Base-by-base conservation (phyloP, 2,888 invertebrate species). In the Diadegma fenestrale region DNA sequence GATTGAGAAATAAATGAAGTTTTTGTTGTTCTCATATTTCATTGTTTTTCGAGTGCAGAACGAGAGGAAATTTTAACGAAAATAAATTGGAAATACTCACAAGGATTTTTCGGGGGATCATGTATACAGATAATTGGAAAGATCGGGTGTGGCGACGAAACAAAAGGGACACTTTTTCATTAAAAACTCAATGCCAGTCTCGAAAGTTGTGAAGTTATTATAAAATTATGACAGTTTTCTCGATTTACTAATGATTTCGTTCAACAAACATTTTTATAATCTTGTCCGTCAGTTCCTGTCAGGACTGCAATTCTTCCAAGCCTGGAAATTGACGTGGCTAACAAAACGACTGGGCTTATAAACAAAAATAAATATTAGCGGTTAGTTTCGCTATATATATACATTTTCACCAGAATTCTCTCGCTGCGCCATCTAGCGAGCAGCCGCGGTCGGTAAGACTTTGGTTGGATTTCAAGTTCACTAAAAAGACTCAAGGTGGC, bases 41-140 rank as follows among this genome's bases (percentile, higher is more conserved):
- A 12, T 45, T n/a, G 68, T 22, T 22, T 54, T 4, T 19, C 33
- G 10, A 33, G 1, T 33, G 45, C n/a, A 30, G 22, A 41, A 51
- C 10, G 3, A n/a, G 33, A 61, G 33, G 12, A 26, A 64, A 61
- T 33, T 12, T 10, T 58, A 43, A 73, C 4, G 37, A 71, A 19
- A 75, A 51, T 7, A 51, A 77, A 73, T 54, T 4, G 73, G 75
- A 58, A 76, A 82, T 85, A 85, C 85, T 85, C 85, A 85, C 85
- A 54, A 68, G 81, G 69, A 85, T 75, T 69, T 81, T 81, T 85
- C 75, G 26, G 14, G 58, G 58, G 58, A 81, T 79, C 75, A 63
- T 63, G 26, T 19, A 43, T 45, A 84, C 51, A 75, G 80, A 79
- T 80, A 79, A 82, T 58, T 77, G 68, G 58, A 63, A 71, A 66